These are phyloP conservation scores for Halichondria panicea DNA, from an alignment of 37 sponge, comb jelly and placozoan species.

Conservation along the genomic window DNA sequence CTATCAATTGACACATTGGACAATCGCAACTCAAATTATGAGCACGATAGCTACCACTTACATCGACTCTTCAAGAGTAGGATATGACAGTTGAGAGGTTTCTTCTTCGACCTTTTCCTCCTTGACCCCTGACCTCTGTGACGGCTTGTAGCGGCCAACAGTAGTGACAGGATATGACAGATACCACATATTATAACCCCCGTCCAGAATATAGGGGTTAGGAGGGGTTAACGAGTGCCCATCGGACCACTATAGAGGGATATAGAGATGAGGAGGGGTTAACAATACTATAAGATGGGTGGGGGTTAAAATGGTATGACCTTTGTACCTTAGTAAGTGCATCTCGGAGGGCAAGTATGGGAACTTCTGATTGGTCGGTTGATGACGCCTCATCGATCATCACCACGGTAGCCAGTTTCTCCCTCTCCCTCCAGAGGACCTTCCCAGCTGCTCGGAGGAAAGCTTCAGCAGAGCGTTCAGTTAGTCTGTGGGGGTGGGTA, in stretches of 20 bases:
- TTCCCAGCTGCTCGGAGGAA: slow-evolving; percentile 17
- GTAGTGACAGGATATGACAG: slow-evolving; percentile 64
- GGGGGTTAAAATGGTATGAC: neutral
- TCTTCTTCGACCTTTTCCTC: too few species aligned
- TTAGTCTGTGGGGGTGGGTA: slow-evolving; percentile 13
- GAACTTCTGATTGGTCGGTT: neutral
- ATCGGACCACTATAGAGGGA: too few species aligned
- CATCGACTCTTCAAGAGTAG: too few species aligned
- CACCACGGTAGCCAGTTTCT: slow-evolving; percentile 14
- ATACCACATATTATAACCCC: slow-evolving; percentile 76
- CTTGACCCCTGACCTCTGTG: too few species aligned
- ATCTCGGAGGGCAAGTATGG: slow-evolving; percentile 43
- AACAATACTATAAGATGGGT: neutral
- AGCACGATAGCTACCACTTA: too few species aligned
- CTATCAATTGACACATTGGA: too few species aligned
- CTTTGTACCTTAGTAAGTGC: slow-evolving; percentile 42
- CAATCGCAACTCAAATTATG: too few species aligned
- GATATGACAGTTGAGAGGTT: too few species aligned
- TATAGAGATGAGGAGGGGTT: slow-evolving; percentile 26
- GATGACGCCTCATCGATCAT: slow-evolving; percentile 47
- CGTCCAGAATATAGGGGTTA: slow-evolving; percentile 67
- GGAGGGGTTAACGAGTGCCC: neutral
- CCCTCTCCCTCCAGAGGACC: slow-evolving; percentile 54
- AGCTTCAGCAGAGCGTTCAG: slow-evolving; percentile 5
- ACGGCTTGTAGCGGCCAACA: slow-evolving; percentile 32